These are phyloP conservation scores for Trichacis sp. DNA, from an alignment of 2,888 invertebrate species.

Conservation along the genomic window DNA sequence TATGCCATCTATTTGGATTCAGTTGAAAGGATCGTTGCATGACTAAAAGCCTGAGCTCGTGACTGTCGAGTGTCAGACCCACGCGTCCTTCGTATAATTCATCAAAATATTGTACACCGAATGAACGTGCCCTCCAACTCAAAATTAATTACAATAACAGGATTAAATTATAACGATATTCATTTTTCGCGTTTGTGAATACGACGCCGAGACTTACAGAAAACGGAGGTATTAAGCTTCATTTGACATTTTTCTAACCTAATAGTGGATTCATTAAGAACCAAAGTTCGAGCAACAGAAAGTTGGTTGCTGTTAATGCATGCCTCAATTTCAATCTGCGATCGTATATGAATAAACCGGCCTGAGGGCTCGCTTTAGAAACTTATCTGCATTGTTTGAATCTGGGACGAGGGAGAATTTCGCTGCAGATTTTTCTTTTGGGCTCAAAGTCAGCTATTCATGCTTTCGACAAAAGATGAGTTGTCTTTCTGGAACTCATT, in stretches of 20 bases:
- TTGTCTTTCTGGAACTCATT: too few species aligned
- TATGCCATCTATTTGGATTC: constrained; percentile 28
- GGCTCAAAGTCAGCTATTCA: constrained; percentile 36
- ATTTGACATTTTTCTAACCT: too few species aligned
- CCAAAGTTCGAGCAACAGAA: not conserved
- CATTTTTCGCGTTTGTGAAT: too few species aligned
- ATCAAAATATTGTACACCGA: constrained; percentile 28
- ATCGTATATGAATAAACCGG: constrained; percentile 38
- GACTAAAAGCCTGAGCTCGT: too few species aligned
- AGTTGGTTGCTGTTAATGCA: not conserved
- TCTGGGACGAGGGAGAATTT: constrained; percentile 52
- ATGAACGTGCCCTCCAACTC: too few species aligned
- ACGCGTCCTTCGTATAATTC: constrained; percentile 34
- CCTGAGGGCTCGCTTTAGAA: constrained; percentile 43
- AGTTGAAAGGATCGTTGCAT: too few species aligned
- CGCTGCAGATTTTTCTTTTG: constrained; percentile 61
- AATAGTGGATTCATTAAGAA: too few species aligned
- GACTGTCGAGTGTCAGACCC: constrained; percentile 32
- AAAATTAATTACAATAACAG: constrained; percentile 22
- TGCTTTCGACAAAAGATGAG: constrained; percentile 40
- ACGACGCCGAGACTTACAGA: too few species aligned
- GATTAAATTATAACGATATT: constrained; percentile 13
- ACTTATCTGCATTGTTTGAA: constrained; percentile 46
- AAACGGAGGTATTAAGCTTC: too few species aligned
- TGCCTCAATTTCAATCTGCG: constrained; percentile 38